Evolutionary conservation across 2,797 vertebrate genomes (phyloP).

Genomic region (Mormyrops attenuatus): DNA sequence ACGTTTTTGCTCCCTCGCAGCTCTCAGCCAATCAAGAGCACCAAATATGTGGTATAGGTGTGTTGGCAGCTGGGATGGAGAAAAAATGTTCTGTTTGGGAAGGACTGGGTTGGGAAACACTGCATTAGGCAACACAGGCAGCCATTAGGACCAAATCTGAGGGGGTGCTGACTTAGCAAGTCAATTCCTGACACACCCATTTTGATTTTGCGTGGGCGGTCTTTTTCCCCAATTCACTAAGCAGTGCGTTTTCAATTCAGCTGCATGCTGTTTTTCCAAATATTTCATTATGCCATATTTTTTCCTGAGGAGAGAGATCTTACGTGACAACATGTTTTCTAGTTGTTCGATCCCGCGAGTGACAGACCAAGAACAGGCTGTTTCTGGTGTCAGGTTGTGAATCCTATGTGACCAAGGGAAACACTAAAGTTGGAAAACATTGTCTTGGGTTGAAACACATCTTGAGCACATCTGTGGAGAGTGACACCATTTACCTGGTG

Average conservation of each 20-base stretch:
- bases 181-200: not conserved
- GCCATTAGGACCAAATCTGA: not conserved
- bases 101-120: not conserved
- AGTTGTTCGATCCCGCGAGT: not conserved
- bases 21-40: not conserved
- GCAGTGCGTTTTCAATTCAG: not conserved
- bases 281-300: not conserved
- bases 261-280: not conserved
- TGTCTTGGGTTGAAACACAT: not conserved
- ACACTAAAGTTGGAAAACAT: not conserved
- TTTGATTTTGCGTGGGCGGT: not conserved
- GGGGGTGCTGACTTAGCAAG: not conserved
- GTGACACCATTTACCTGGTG: not conserved
- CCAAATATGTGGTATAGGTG: not conserved
- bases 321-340: not conserved
- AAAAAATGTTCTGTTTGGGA: not conserved
- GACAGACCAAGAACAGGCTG: not conserved
- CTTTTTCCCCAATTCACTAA: not conserved
- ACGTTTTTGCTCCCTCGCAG: not conserved
- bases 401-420: not conserved
- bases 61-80: not conserved
- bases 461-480: not conserved
- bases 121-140: not conserved
- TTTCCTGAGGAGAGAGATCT: not conserved
- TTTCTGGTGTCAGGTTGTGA: not conserved